A percentile compares a stretch with the other conserved stretches of the same genome.
phyloP scores from a whole-genome alignment of 2,113 vertebrate species.

The Rallus limicola region DNA sequence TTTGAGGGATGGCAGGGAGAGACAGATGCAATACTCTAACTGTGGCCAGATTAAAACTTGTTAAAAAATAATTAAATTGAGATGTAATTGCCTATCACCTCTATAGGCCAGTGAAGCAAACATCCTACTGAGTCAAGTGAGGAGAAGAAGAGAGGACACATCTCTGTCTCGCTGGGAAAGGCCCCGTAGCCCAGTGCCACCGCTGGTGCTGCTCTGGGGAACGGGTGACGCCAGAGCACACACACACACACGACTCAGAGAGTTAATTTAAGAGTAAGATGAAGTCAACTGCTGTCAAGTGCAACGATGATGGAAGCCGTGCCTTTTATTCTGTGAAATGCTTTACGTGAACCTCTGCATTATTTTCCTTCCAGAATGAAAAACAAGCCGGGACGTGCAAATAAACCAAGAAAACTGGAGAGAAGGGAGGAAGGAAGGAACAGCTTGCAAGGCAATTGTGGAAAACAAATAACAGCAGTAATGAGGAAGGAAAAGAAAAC shows the following conservation, averaged over 20 bases:
- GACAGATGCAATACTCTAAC: not conserved
- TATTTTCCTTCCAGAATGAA: not conserved
- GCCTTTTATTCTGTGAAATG: not conserved
- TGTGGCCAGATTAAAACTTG: not conserved
- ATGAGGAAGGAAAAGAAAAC: not conserved
- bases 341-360: not conserved
- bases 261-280: not conserved
- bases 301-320: not conserved
- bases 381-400: not conserved
- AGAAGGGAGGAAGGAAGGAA: not conserved
- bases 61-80: not conserved
- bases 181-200: not conserved
- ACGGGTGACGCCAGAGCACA: not conserved
- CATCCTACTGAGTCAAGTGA: not conserved
- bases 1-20: not conserved
- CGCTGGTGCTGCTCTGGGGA: fast-evolving
- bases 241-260: not conserved
- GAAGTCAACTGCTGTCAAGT: not conserved
- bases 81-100: not conserved
- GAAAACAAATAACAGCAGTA: not conserved
- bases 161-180: fast-evolving
- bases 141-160: not conserved
- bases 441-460: constrained; percentile 4
- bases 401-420: constrained; percentile 23
- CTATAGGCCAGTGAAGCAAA: not conserved